Conservation (phyloP, 2,797 vertebrate genomes). For the Xenentodon cancila region DNA sequence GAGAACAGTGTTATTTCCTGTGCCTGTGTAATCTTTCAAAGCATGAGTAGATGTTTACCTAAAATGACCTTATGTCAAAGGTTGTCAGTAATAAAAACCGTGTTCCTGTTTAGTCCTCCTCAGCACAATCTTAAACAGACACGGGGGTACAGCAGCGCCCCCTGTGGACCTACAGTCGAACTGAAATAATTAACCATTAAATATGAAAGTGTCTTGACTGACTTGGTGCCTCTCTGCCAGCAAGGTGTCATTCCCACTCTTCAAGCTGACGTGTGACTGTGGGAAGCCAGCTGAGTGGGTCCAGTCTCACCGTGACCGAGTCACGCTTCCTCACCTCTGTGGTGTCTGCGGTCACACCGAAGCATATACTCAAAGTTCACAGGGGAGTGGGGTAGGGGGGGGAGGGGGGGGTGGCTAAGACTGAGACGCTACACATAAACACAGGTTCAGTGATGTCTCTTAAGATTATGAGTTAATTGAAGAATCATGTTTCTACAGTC, state of each 20-base stretch:
- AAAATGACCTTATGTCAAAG: no score
- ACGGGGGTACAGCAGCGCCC: constrained; percentile 7
- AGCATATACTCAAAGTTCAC: constrained; percentile 45
- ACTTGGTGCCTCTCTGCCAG: not conserved
- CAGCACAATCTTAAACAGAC: no score
- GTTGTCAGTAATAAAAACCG: no score
- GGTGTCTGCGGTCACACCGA: constrained; percentile 67
- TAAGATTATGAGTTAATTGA: no score
- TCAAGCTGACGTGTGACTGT: constrained; percentile 61
- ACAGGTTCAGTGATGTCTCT: no score
- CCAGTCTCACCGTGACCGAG: constrained; percentile 22
- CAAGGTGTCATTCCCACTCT: not conserved
- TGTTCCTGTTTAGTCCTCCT: no score
- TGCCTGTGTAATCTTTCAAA: no score
- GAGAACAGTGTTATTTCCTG: no score
- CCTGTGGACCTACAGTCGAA: not conserved
- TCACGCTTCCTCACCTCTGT: constrained; percentile 68
- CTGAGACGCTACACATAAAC: not conserved
- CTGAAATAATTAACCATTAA: not conserved
- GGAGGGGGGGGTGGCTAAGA: no score
- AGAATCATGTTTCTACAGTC: no score
- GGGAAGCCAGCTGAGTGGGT: constrained; percentile 47
- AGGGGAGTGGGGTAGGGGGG: not conserved
- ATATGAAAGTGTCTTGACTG: not conserved
- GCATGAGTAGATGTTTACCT: no score